phyloP scores from a whole-genome alignment of 2,113 vertebrate species.

The Neogobius melanostomus region DNA sequence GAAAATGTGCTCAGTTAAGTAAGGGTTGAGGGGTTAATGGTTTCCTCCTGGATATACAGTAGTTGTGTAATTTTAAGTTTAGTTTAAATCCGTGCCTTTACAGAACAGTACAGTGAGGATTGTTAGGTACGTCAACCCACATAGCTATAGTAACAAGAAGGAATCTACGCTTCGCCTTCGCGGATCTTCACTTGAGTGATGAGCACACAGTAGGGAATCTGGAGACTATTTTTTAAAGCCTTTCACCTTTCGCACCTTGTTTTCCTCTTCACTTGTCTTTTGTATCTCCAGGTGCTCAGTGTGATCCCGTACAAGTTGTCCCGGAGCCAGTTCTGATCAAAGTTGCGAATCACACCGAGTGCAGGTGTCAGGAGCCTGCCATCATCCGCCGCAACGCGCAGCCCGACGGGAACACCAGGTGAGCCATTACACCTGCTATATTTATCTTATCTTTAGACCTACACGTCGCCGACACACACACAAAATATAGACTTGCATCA shows the following conservation, averaged over 20 bases:
- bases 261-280: not conserved
- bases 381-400: constrained; percentile 76
- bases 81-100: too few relatives aligned
- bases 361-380: constrained; percentile 83
- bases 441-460: not conserved
- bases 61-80: too few relatives aligned
- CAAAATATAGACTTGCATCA: not conserved
- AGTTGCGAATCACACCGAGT: constrained; percentile 93
- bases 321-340: constrained; percentile 90
- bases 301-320: constrained; percentile 88
- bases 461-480: not conserved
- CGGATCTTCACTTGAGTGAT: too few relatives aligned
- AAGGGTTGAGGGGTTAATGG: too few relatives aligned
- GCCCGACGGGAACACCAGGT: constrained; percentile 66
- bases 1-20: too few relatives aligned
- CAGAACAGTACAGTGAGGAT: too few relatives aligned
- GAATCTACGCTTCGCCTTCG: too few relatives aligned
- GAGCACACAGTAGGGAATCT: too few relatives aligned
- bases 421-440: constrained; percentile 32
- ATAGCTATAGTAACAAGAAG: too few relatives aligned
- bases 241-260: not conserved
- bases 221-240: not conserved
- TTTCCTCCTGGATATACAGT: too few relatives aligned
- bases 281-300: constrained; percentile 83
- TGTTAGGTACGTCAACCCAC: too few relatives aligned